Evolutionary conservation across 2,113 vertebrate genomes (phyloP).

Genomic region (Isichthys henryi): DNA sequence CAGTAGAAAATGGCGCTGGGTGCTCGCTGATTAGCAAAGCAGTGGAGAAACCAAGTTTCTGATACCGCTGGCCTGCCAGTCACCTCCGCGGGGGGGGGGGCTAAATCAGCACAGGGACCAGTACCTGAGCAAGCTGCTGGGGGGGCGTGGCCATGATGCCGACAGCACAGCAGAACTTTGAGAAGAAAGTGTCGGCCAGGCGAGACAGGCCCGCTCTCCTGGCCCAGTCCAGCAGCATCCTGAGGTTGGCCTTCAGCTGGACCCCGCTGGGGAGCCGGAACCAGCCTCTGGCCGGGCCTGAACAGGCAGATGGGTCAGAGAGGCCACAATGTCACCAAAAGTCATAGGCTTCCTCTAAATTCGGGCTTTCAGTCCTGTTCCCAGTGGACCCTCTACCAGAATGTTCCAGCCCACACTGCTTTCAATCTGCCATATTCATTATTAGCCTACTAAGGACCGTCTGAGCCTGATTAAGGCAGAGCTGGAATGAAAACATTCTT

Average conservation of each 20-base stretch:
- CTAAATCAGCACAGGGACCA: neutral
- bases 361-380: neutral
- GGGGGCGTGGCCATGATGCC: constrained; percentile 75
- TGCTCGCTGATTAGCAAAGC: neutral
- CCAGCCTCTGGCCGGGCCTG: constrained; percentile 77
- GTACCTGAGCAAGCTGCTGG: constrained; percentile 82
- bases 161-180: constrained; percentile 75
- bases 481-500: neutral
- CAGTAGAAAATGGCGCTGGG: neutral
- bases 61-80: neutral
- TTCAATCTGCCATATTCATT: neutral
- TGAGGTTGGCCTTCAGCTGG: constrained; percentile 75
- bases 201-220: constrained; percentile 61
- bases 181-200: constrained; percentile 75
- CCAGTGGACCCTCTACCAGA: neutral
- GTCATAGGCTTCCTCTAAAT: neutral
- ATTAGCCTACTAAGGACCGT: neutral
- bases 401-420: neutral
- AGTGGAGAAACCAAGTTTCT: neutral
- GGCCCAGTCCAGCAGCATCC: constrained; percentile 83
- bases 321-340: neutral
- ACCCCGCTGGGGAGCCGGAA: constrained; percentile 82
- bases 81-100: neutral
- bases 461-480: neutral
- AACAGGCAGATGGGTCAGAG: neutral